Base-by-base conservation (phyloP, 2,113 vertebrate genomes). In the Catharus minimus region DNA sequence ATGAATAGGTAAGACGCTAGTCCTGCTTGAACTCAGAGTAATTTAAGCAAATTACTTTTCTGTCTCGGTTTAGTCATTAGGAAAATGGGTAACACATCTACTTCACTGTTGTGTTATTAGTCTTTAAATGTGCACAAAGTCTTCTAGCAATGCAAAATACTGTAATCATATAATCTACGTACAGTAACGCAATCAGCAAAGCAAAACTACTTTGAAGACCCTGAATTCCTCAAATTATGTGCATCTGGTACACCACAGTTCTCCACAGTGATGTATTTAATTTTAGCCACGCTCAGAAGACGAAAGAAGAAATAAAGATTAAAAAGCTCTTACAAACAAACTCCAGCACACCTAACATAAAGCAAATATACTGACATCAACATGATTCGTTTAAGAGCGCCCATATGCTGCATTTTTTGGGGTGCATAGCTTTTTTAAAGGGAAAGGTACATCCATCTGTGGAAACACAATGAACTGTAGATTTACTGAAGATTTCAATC, bases 41-140 rank as follows among this genome's bases (percentile, higher is more conserved):
- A 95, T 95, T 96, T 95, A 94, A 86, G 84, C 92, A 96, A 95
- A 93, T 93, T 95, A 94, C 91, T 94, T 82, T 87, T 94, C 91
- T 94, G 92, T 94, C 94, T 96, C 71, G 6, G 86, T 92, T 95
- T 95, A 94, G 88, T 95, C 90, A 94, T 93, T 94, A 94, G 88
- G 71, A 95, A 95, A 95, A 95, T 64, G 69, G 83, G 84, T 90
- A 93, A 67, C 71, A 93, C 83, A 92, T 92, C 86, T 82, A 89
- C 69, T 69, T 95, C 74, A 79, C 89, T 88, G 90, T 90, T 90
- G 77, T 86, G 65, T 86, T 93, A 89, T 89, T 92, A 89, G 92
- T 90, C 86, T 87, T 93, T 41, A 86, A 90, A 92, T 58, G 89
- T 79, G 93, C 95, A 72, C 82, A 36, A 90, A 94, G 64, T 73